Conservation (phyloP, 2,113 vertebrate species). For the Rostratula benghalensis region DNA sequence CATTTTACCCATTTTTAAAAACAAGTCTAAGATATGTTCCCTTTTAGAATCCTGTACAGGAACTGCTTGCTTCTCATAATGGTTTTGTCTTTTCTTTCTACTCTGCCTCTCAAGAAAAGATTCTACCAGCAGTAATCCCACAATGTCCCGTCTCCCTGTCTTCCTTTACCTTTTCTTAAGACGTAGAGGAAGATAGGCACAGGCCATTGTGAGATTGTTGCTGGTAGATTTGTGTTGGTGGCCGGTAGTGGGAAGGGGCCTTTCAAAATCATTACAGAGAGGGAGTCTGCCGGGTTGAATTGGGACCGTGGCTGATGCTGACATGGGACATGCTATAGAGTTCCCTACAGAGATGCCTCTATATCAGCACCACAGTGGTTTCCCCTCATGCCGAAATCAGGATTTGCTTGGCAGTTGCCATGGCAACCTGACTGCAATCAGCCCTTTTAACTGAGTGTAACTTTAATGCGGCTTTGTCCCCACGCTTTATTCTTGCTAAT, state of each 20-base stretch:
- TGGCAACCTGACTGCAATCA: background rate
- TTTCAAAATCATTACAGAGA: background rate
- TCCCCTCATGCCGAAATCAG: background rate
- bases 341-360: background rate
- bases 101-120: background rate
- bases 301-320: background rate
- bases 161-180: background rate
- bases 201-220: background rate
- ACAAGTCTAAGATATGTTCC: background rate
- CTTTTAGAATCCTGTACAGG: background rate
- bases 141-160: background rate
- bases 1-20: background rate
- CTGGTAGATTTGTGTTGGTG: background rate
- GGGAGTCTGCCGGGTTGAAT: background rate
- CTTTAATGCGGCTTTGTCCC: background rate
- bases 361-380: background rate
- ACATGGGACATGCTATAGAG: accelerated
- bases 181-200: background rate
- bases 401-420: background rate
- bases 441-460: background rate
- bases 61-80: background rate
- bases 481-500: background rate
- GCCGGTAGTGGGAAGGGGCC: background rate
- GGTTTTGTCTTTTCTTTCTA: background rate
- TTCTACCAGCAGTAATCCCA: background rate